Conservation (phyloP, 2,113 vertebrate species). For the Gymnogyps californianus region DNA sequence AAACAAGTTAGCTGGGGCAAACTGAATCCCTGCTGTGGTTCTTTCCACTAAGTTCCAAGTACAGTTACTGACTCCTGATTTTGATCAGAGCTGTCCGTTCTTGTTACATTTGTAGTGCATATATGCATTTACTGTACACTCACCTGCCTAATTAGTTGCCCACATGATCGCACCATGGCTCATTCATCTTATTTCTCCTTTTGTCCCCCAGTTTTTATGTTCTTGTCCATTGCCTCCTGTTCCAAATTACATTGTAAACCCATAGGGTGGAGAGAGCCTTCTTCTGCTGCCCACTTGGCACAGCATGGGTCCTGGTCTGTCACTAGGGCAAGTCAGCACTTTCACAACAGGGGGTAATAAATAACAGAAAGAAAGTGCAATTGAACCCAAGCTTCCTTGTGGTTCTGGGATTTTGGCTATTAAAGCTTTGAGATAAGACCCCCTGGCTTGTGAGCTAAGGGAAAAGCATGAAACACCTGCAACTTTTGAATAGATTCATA, state of each 20-base stretch:
- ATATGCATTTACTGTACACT: neutral
- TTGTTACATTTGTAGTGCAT: neutral
- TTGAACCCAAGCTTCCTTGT: neutral
- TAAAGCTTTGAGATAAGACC: neutral
- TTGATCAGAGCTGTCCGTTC: neutral
- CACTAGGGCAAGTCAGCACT: neutral
- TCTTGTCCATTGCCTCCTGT: neutral
- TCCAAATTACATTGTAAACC: neutral
- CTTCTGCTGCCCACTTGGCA: neutral
- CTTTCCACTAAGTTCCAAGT: neutral
- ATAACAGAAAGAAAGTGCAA: neutral
- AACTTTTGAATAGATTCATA: neutral
- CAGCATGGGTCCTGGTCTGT: accelerated
- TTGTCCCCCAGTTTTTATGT: neutral
- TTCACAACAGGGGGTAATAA: neutral
- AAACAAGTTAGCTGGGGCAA: neutral
- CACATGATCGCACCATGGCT: neutral
- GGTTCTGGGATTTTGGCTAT: neutral
- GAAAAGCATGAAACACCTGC: neutral
- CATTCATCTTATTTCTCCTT: neutral
- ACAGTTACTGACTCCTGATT: neutral
- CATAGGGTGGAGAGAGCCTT: neutral
- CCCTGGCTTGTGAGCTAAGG: neutral
- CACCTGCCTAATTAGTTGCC: neutral
- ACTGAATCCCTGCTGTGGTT: neutral